Evolutionary conservation across 2,797 vertebrate species (phyloP), one percentile per base, ranked within the genome.

Genomic region (Podarcis lilfordi): DNA sequence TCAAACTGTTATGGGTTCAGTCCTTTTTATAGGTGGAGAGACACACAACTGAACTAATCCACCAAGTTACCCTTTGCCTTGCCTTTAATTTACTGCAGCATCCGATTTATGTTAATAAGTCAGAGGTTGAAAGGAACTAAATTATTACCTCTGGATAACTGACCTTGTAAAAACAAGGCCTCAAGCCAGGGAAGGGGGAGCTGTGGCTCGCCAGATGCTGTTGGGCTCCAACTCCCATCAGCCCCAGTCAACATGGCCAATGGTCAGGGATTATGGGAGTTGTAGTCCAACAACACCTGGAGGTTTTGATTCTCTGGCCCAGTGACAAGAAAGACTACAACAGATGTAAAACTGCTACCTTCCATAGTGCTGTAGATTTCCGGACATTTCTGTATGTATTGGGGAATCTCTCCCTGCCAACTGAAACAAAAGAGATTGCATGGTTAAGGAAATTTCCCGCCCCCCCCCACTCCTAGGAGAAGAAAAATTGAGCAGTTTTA

Each of bases 351-450:
- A 32, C 59, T 90, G 43, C 69, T 97, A 99, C 99, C 99, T 99
- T 93, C 99, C 99, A 35, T 99, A 99, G 95, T 99, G 99, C 89
- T 99, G 98, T 85, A 99, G 97, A 95, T 99, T 99, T 93, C 98
- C 98, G 59, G 98, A 97, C 90, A 99, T 98, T 95, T 99, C 99
- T 32, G 98, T 97, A 93, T 98, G 98, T 82, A 99, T 95, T 69
- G 99, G 98, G 92, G 98, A 99, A 96, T 99, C 99, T 93, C 98
- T 98, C 95, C 99, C 99, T 0, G 99, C 98, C 96, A 99, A 95
- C 99, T 99, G 93, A 77, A 93, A 93, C 23, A 66, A 80, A 94
- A 23, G 84, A 93, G 82, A 1, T 10, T 64, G 61, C 32, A 74
- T 7, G 61, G 45, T 50, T 89, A 71, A 91, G 75, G n/a, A 87